These are phyloP conservation scores for Microctenopoma steveboyesi DNA, from an alignment of 2,797 vertebrate genomes.

Conservation along the genomic window DNA sequence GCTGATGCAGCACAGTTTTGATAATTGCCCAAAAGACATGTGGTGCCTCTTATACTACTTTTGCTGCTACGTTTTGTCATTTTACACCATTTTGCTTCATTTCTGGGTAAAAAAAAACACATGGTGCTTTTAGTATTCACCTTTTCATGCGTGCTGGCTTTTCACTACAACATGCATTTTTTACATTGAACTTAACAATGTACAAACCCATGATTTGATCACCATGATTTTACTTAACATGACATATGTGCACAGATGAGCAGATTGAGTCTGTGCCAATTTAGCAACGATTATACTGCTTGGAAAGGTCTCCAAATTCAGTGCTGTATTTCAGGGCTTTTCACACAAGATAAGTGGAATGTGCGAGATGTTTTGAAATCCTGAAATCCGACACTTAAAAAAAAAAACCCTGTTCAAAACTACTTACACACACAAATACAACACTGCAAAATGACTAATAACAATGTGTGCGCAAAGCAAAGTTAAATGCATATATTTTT, in stretches of 20 bases:
- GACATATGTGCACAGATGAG: too few relatives aligned
- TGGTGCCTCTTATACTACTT: not conserved
- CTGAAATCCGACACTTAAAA: too few relatives aligned
- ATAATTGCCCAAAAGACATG: not conserved
- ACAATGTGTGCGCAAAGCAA: too few relatives aligned
- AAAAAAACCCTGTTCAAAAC: too few relatives aligned
- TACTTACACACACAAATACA: too few relatives aligned
- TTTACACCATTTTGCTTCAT: not conserved
- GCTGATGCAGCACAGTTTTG: not conserved
- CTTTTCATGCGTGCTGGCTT: not conserved
- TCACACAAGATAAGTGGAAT: too few relatives aligned
- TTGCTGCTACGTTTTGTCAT: not conserved
- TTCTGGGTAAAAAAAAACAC: conserved; percentile 2
- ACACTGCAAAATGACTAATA: not conserved
- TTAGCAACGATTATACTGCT: too few relatives aligned
- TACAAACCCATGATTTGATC: not conserved
- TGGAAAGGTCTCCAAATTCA: too few relatives aligned
- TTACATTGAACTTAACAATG: not conserved
- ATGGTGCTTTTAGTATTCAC: not conserved
- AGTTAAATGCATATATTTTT: not conserved
- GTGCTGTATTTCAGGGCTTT: too few relatives aligned
- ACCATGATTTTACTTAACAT: too few relatives aligned
- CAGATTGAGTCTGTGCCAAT: too few relatives aligned
- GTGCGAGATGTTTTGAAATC: too few relatives aligned
- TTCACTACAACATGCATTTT: not conserved